Evolutionary conservation across 2,888 invertebrate genomes (phyloP), one percentile per base, ranked within the genome.

Genomic region (Ctena decussata): DNA sequence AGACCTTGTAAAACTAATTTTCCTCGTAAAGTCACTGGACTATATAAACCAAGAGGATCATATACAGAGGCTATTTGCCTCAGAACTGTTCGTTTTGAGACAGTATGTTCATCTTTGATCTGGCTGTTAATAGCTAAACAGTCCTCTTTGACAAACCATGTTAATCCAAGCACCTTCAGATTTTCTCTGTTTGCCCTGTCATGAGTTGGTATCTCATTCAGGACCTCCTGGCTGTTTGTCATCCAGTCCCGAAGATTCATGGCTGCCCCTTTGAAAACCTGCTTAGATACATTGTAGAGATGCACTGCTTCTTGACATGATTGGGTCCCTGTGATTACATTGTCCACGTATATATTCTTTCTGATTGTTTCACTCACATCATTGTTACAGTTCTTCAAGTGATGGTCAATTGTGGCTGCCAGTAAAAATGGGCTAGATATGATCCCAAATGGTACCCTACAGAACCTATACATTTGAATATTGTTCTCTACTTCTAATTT

Each of bases 191-290:
- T 60, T 69, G 76, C 71, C 44, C 27, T 44, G 21, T 82, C 82
- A 24, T 27, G 6, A 11, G 21, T 44, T 35, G 73, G 65, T 27
- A 78, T 77, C 1, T n/a, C 0, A 0, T 27, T 30, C 24, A 69
- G 75, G 21, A 86, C 70, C 69, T 35, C 49, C 6, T 21, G 21
- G 60, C 39, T 44, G 49, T 86, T 84, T 24, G 83, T 44, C 21
- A 35, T 39, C 82, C 82, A 86, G 15, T 82, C 77, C 5, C 77
- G 35, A 0, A 82, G 24, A 49, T 77, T 65, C 77, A 82, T 72
- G 0, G 53, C n/a, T 6, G 57, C 71, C 18, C 49, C 44, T 53
- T 21, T 30, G n/a, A 81, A 81, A n/a, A 82, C 60, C 8, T 6
- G 0, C 35, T 82, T 82, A 18, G 82, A 53, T 12, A 60, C 24